A percentile compares a stretch with the other conserved stretches of the same genome.
phyloP scores from a whole-genome alignment of 2,797 vertebrate genomes.

The Notolepis coatsorum region DNA sequence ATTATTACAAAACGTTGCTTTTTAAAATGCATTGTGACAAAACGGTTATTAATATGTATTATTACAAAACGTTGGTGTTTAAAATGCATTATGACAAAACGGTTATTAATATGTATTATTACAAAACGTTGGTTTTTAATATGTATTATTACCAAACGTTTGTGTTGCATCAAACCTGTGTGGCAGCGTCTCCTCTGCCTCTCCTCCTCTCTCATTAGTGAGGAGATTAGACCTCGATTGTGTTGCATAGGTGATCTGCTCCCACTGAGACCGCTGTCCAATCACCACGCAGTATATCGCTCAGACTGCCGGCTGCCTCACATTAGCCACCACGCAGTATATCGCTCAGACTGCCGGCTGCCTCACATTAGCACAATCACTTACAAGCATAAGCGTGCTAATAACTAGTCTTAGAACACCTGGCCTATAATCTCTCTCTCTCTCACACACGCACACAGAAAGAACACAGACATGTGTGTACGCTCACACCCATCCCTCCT shows the following conservation, averaged over 20 bases:
- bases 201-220: conserved; percentile 4
- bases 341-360: conserved; percentile 6
- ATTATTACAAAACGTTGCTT: too few species aligned
- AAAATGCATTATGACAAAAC: too few species aligned
- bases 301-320: conserved; percentile 6
- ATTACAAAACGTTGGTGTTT: too few species aligned
- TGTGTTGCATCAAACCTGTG: too few species aligned
- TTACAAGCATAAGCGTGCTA: too few species aligned
- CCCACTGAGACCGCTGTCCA: conserved; percentile 22
- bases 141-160: too few species aligned
- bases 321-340: conserved; percentile 2
- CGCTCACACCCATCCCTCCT: conserved; percentile 4
- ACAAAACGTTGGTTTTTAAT: too few species aligned
- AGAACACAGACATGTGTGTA: background rate
- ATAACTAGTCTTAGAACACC: background rate
- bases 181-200: too few species aligned
- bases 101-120: too few species aligned
- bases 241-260: conserved; percentile 20
- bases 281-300: conserved; percentile 4
- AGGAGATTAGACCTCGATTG: conserved; percentile 23
- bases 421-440: background rate
- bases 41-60: too few species aligned
- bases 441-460: background rate
- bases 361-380: conserved; percentile 2
- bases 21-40: too few species aligned